phyloP scores from a whole-genome alignment of 2,113 vertebrate genomes.

The Ctenomys sociabilis region DNA sequence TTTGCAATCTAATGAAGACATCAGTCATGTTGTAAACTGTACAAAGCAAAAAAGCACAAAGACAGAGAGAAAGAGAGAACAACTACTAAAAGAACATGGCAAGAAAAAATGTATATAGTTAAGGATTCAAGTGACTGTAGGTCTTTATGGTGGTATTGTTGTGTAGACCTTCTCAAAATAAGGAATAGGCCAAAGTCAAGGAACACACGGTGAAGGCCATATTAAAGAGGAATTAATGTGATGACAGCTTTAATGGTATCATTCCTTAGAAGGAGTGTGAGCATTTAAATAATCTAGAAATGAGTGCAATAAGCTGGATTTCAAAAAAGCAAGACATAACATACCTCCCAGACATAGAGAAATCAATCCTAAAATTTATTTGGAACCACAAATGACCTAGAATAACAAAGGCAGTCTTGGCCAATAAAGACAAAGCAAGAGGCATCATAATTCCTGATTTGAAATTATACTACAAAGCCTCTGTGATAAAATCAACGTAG shows the following conservation, averaged over 20 bases:
- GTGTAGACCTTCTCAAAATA: not conserved
- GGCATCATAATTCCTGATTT: too few relatives aligned
- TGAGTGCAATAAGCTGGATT: not conserved
- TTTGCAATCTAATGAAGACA: slow-evolving; percentile 10
- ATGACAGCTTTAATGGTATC: not conserved
- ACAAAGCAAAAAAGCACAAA: not conserved
- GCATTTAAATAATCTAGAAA: slow-evolving; percentile 32
- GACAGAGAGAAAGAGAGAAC: not conserved
- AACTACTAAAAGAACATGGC: not conserved
- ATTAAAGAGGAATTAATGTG: not conserved
- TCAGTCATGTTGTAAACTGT: not conserved
- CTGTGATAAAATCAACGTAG: too few relatives aligned
- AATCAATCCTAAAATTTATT: too few relatives aligned
- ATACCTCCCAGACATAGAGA: too few relatives aligned
- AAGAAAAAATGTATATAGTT: not conserved
- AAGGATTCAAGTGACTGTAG: not conserved
- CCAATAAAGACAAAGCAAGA: too few relatives aligned
- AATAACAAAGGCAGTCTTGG: too few relatives aligned
- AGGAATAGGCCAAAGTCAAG: not conserved
- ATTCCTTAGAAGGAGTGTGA: not conserved
- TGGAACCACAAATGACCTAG: too few relatives aligned
- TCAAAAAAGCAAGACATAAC: too few relatives aligned
- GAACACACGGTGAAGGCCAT: not conserved
- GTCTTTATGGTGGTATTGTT: not conserved
- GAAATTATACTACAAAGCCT: too few relatives aligned